Base-by-base conservation (phyloP, 2,888 invertebrate species). In the Lithosia quadra region DNA sequence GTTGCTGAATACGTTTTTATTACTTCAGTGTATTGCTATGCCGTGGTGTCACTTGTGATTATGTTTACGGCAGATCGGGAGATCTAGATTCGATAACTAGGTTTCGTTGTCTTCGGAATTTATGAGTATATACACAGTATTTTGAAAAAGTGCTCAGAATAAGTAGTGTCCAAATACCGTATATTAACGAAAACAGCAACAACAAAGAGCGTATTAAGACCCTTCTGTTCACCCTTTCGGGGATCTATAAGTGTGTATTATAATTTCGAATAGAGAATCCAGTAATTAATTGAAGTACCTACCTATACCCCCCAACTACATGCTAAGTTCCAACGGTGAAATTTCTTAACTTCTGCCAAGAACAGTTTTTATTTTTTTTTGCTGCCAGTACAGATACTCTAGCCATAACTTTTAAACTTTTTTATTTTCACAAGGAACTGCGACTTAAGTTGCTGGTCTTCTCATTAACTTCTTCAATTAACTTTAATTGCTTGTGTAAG, bases 1-100 rank as follows among this genome's bases (percentile, higher is more conserved):
- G 71, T 75, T 79, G 81, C 75, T 74, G 78, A 65, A 73, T 73
- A 69, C 8, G 49, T 39, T 22, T 79, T 75, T 60, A 60, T 60
- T 39, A 10, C 22, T 36, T 15, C 0, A 5, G 5, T 5, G 22
- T 22, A 22, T 60, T 21, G 22, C 1, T 18, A 18, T 9, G 2
- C 0, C 7, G 43, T 43, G 1, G 43, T 39, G 39, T 43, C 13
- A 39, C 15, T 18, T 7, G 43, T 18, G 43, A 18, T 43, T 43
- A 18, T 15, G 8, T 43, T 43, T 43, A 18, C 18, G 18, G 43
- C 1, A 5, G 7, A 49, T 49, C 2, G n/a, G 5, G 5, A 43
- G 18, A 4, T 43, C 43, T 49, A 49, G 49, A 9, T 49, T n/a
- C 18, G 18, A 43, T 36, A 15, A 15, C 15, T 36, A 13, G 10